Conservation (phyloP, 2,113 vertebrate species). For the Myrmecobius fasciatus region DNA sequence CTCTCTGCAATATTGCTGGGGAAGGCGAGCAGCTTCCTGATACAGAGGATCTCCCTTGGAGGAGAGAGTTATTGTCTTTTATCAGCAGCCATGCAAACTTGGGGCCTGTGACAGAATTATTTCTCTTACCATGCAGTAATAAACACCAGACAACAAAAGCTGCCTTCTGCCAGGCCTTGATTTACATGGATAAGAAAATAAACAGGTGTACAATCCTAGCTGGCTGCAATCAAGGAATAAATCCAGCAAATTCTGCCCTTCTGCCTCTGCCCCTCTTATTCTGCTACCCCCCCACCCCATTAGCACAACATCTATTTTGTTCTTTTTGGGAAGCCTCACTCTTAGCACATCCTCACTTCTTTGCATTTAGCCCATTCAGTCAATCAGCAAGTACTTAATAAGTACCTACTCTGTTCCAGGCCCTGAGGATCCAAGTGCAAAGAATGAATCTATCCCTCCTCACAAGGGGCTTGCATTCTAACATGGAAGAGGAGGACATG, state of each 20-base stretch:
- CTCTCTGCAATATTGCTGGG: neutral
- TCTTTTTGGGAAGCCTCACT: neutral
- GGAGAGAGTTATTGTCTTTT: neutral
- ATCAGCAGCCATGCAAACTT: neutral
- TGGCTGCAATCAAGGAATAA: neutral
- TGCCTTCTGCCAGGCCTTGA: neutral
- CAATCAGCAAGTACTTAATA: neutral
- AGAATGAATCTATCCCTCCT: neutral
- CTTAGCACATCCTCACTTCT: neutral
- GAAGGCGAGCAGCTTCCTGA: neutral
- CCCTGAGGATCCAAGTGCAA: neutral
- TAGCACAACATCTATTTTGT: neutral
- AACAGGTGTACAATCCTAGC: accelerated
- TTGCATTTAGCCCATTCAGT: neutral
- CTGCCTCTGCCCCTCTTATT: accelerated
- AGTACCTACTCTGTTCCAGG: neutral
- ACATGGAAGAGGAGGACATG: neutral
- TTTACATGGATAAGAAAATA: neutral
- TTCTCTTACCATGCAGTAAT: accelerated
- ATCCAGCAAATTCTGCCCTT: accelerated
- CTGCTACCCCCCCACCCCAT: neutral
- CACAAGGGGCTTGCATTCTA: neutral
- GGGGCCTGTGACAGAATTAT: accelerated
- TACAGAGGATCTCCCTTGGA: neutral
- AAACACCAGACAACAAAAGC: neutral